Base-by-base conservation (phyloP, 2,113 vertebrate species). In the Eira barbara region DNA sequence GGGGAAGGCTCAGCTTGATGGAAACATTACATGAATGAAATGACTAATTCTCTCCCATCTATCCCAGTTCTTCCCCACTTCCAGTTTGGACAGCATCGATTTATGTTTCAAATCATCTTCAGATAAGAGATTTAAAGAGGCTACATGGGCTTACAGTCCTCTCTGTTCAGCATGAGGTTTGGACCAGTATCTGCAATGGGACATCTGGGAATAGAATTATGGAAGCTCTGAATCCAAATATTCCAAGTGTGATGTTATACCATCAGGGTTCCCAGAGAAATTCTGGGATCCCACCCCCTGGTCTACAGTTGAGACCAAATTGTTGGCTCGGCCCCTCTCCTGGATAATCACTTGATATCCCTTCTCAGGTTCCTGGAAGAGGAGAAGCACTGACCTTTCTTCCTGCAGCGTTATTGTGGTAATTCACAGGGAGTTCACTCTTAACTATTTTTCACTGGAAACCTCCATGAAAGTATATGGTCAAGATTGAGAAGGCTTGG, bases 91-190 rank as follows among this genome's bases (percentile, higher is more conserved):
- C 61, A 83, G 55, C 73, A 55, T 45, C 47, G 47, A 96, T 83
- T 91, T 97, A 95, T 96, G 92, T 96, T 92, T 97, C 88, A 76
- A 86, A 55, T 98, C 61, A 80, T 97, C 47, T 92, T 85, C 69
- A 78, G 42, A 89, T 31, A 81, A 47, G 49, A 94, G 36, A 81
- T 63, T 57, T 92, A 88, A 91, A 96, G 81, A 96, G 47, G 74
- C 31, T 85, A 29, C 47, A 25, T 18, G 39, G 39, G 65, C 18
- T 96, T 49, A 79, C 10, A 52, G n/a, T 96, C 57, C 36, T 74
- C 59, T 84, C n/a, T 2, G 1, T 73, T 76, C 59, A 36, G 1
- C 59, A 76, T 65, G 92, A 90, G 21, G 20, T 85, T 74, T 94
- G 92, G 67, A 95, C 73, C 65, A 11, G 27, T 49, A 52, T 95